Evolutionary conservation across 2,797 vertebrate genomes (phyloP), one percentile per base, ranked within the genome.

Genomic region (Phaenicophaeus curvirostris): DNA sequence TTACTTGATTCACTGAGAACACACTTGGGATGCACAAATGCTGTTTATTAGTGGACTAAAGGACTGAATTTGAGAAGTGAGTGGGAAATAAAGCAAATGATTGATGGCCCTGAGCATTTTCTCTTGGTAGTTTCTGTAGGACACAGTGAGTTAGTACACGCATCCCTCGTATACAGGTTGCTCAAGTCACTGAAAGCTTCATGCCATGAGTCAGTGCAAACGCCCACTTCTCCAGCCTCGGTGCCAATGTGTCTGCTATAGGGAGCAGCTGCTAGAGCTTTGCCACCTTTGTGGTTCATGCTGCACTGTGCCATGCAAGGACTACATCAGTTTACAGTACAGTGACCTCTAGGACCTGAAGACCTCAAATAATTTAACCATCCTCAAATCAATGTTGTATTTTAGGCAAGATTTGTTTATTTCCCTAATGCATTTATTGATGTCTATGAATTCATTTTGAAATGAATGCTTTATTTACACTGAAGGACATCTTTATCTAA

Each of bases 1-100:
- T 90, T 58, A 20, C 53, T 92, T 91, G 53, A 93, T 86, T 95
- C 54, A 48, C 84, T 65, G 78, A 15, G 27, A 69, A 68, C 50
- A 61, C 44, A 33, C 23, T 44, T 62, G 69, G 59, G 39, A 46
- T 77, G 61, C 33, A 42, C 65, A 87, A 90, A 87, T 1, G 8
- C 35, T 63, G 31, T 89, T 93, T 89, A 90, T 90, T 87, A 87
- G 37, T 69, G 54, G 53, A 24, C 33, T 55, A 58, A 89, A 30
- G 79, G 42, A 46, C 58, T 50, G 62, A 33, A 84, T 91, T 87
- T 73, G 51, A 90, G 59, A 37, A 33, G 33, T 20, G 27, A 71
- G 42, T 54, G 30, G 82, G 63, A 94, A 78, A 90, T 69, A 81
- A 87, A 95, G 6, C 8, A 39, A 30, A 75, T 73, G 24, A 73